Base-by-base conservation (phyloP, 2,797 vertebrate species). In the Platyrinchus mystaceus region DNA sequence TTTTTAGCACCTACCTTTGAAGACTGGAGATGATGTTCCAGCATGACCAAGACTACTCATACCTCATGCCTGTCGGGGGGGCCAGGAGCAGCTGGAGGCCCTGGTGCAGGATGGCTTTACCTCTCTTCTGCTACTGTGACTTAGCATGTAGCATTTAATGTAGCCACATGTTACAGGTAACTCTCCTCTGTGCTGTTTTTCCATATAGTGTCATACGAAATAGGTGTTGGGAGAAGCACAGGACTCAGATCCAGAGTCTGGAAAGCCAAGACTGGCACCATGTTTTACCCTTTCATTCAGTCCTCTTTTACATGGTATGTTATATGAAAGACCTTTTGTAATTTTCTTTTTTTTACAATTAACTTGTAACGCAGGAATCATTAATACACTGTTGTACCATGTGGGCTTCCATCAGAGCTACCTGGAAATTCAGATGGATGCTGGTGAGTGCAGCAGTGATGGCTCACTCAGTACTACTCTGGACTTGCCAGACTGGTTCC, bases 21-120 rank as follows among this genome's bases (percentile, higher is more conserved):
- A 52, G 97, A 97, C 75, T 98, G 96, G 97, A 97, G 97, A 96
- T 98, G 95, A 97, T 78, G 55, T 58, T 79, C 74, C 86, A 86
- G 50, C 43, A 0, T 37, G 93, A 92, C 87, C 56, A 88, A 90
- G 81, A 93, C n/a, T 14, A 20, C 71, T 20, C 2, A 28, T 95
- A 96, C 88, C 88, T 73, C 94, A 41, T 2, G 46, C 77, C 80
- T 92, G 88, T 78, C 87, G 36, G 58, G 82, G 62, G 9, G 36
- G 62, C 81, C 88, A 37, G 78, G 58, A 95, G 77, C 74, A 78
- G 78, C 69, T 63, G 56, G 50, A 78, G 62, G 75, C 81, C 7
- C 18, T 59, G 55, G 9, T 52, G 32, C 78, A 83, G 81, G 50
- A 71, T 75, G 83, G 58, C 8, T 87, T 92, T 20, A 43, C 41